These are phyloP conservation scores for Rhysida immarginata DNA, from an alignment of 1,140 invertebrate species.

Conservation along the genomic window DNA sequence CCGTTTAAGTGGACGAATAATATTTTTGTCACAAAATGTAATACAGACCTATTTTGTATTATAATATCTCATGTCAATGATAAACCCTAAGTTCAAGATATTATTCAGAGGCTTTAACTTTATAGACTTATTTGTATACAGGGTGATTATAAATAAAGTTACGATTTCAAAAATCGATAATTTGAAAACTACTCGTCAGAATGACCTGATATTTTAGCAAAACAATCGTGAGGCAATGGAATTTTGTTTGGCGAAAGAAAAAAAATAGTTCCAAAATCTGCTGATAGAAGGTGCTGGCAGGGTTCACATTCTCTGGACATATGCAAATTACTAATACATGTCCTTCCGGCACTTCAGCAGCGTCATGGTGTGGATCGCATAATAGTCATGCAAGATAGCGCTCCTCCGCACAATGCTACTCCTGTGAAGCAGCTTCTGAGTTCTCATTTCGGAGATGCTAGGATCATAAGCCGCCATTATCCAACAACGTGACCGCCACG, in stretches of 20 bases:
- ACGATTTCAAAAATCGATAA: background rate
- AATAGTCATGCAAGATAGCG: background rate
- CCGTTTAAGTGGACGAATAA: too few species aligned
- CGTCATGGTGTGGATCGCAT: background rate
- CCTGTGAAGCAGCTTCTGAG: background rate
- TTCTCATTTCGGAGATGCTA: constrained; percentile 2
- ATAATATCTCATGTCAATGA: too few species aligned
- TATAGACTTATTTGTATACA: too few species aligned
- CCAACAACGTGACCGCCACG: background rate
- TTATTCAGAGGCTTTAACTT: too few species aligned
- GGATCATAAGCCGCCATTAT: background rate
- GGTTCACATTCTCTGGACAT: background rate
- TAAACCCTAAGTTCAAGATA: too few species aligned
- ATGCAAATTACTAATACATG: background rate
- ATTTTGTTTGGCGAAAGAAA: background rate
- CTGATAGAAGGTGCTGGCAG: background rate
- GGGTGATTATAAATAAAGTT: background rate
- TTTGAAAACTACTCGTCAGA: background rate
- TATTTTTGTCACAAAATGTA: too few species aligned
- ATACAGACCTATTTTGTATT: too few species aligned
- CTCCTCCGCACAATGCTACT: background rate
- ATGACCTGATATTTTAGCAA: background rate
- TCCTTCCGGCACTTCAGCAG: background rate
- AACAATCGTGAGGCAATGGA: background rate
- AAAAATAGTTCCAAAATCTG: background rate